These are phyloP conservation scores for Galeruca laticollis DNA, from an alignment of 2,888 invertebrate species.

Conservation along the genomic window DNA sequence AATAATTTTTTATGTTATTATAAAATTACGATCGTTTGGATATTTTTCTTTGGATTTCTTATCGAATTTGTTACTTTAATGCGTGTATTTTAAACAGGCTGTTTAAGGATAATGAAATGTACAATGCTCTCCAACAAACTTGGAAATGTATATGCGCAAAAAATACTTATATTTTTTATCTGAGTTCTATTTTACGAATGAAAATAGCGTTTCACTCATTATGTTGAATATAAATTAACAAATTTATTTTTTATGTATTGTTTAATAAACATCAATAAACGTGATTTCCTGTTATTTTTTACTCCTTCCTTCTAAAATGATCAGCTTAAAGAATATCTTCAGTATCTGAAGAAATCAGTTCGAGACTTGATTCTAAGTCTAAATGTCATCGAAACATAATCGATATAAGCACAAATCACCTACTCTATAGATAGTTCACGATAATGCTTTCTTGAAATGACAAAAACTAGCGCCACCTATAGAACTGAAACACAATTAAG, in stretches of 20 bases:
- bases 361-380: too few species aligned
- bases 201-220: constrained; percentile 15
- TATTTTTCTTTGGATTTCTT: background rate
- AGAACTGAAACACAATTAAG: too few species aligned
- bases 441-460: too few species aligned
- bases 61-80: background rate
- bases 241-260: constrained; percentile 36
- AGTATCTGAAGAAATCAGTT: too few species aligned
- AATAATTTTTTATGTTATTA: too few species aligned
- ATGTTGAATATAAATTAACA: constrained; percentile 30
- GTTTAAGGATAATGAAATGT: background rate
- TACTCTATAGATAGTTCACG: too few species aligned
- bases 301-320: too few species aligned
- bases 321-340: too few species aligned
- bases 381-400: too few species aligned
- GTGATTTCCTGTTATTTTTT: background rate
- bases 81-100: background rate
- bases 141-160: background rate
- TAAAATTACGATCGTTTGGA: background rate
- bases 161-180: constrained; percentile 1
- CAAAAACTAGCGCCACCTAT: too few species aligned
- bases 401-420: too few species aligned
- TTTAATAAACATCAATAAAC: constrained; percentile 30
- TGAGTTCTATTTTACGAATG: constrained; percentile 25
- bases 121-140: background rate